A percentile compares a stretch with the other conserved stretches of the same genome.
Evolutionary conservation across 2,113 vertebrate species (phyloP).

Genomic region (Probosciger aterrimus): DNA sequence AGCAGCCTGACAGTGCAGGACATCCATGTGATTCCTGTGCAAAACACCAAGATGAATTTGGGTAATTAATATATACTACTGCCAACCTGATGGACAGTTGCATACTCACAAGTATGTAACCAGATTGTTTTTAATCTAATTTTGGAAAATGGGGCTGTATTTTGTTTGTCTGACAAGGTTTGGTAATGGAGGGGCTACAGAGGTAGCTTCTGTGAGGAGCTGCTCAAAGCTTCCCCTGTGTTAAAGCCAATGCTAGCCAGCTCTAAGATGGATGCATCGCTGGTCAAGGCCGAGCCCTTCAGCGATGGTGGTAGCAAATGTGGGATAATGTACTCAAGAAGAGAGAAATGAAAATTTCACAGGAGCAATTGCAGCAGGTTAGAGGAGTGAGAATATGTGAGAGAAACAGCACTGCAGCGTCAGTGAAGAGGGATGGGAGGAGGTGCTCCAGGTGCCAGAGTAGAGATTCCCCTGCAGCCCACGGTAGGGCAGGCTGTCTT

Average conservation of each 20-base stretch:
- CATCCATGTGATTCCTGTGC: neutral
- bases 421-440: neutral
- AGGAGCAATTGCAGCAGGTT: neutral
- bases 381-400: neutral
- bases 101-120: neutral
- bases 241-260: neutral
- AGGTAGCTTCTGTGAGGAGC: neutral
- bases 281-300: neutral
- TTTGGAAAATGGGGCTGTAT: neutral
- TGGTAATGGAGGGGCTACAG: neutral
- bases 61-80: neutral
- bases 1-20: neutral
- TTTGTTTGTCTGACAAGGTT: neutral
- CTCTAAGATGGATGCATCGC: neutral
- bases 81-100: neutral
- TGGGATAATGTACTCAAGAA: neutral
- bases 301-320: neutral
- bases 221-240: neutral
- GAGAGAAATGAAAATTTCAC: neutral
- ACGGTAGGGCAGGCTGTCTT: neutral
- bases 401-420: neutral
- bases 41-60: neutral
- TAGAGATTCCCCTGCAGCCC: neutral
- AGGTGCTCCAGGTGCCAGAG: neutral
- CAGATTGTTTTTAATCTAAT: neutral